Base-by-base conservation (phyloP, 2,888 invertebrate species). In the Melipona beecheii region DNA sequence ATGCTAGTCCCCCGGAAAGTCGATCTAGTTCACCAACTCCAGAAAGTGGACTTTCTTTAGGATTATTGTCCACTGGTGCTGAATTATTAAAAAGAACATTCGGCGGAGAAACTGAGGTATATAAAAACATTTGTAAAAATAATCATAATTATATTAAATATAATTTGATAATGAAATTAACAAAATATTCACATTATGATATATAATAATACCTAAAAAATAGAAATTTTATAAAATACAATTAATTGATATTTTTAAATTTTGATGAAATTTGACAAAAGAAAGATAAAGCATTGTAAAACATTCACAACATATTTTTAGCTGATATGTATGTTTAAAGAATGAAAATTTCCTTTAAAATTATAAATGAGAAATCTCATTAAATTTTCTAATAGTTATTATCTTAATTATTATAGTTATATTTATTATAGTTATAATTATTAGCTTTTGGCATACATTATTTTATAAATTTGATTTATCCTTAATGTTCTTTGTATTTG, bases 71-170 rank as follows among this genome's bases (percentile, higher is more conserved):
- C 69, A 96, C 96, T 19, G 96, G 97, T 24, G 97, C 97, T 0
- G 96, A 97, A 91, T 94, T 97, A 68, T 94, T 97, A 27, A 95
- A 96, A 83, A 95, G 96, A 58, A 96, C 96, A 21, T 95, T 97
- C 56, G 95, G 96, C 0, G 96, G 96, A 9, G 96, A 95, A 78
- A 90, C 81, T 71, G 75, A 78, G 66, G 83, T 78, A 74, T 21
- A 64, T 50, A 43, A 21, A 69, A 19, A 19, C 27, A 56, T 21
- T n/a, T 71, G 17, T 15, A 24, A 27, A 24, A 27, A 15, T 36
- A 21, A 65, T 43, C 17, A 60, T 24, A 60, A 9, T 27, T 60
- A 60, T 4, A 60, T 60, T 60, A 5, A 65, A 36, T 36, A 65
- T 15, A 5, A 36, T 52, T 52, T 13, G 27, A 3, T 69, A 27